Conservation (phyloP, 2,888 invertebrate genomes). For the Troides oblongomaculatus region DNA sequence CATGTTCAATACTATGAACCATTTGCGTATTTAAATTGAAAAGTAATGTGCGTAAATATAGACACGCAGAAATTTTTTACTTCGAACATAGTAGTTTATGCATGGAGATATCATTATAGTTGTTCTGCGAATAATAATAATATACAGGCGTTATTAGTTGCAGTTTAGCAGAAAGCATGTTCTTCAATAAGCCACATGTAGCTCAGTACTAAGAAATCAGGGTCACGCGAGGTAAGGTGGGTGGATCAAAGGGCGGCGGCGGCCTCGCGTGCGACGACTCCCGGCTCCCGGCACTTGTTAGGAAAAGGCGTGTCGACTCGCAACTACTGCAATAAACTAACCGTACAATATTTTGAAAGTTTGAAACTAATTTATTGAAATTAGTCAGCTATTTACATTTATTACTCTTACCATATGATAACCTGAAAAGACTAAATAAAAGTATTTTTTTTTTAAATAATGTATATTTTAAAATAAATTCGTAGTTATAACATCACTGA, state of each 20-base stretch:
- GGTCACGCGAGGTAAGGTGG: conserved; percentile 77
- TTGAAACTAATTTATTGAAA: background rate
- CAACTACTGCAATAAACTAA: conserved; percentile 59
- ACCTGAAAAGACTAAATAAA: no score
- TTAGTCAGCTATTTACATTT: background rate
- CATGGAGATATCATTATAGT: background rate
- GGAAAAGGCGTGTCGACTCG: conserved; percentile 78
- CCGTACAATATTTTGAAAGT: conserved; percentile 33
- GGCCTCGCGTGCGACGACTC: conserved; percentile 77
- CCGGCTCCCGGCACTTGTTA: conserved; percentile 73
- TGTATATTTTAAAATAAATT: background rate
- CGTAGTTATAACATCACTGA: background rate
- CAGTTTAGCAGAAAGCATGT: conserved; percentile 2
- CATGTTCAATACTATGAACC: background rate
- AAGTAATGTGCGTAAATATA: conserved; percentile 1
- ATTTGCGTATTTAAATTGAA: conserved; percentile 5
- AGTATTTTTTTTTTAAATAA: no score
- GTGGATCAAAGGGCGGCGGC: conserved; percentile 80
- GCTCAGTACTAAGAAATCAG: conserved; percentile 53
- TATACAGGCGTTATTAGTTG: background rate
- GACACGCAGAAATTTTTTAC: background rate
- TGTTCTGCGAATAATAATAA: background rate
- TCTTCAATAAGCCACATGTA: conserved; percentile 8
- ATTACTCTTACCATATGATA: background rate
- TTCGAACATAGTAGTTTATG: background rate